Evolutionary conservation across 2,888 invertebrate species (phyloP), one percentile per base, ranked within the genome.

Genomic region (Eurytoma californica): DNA sequence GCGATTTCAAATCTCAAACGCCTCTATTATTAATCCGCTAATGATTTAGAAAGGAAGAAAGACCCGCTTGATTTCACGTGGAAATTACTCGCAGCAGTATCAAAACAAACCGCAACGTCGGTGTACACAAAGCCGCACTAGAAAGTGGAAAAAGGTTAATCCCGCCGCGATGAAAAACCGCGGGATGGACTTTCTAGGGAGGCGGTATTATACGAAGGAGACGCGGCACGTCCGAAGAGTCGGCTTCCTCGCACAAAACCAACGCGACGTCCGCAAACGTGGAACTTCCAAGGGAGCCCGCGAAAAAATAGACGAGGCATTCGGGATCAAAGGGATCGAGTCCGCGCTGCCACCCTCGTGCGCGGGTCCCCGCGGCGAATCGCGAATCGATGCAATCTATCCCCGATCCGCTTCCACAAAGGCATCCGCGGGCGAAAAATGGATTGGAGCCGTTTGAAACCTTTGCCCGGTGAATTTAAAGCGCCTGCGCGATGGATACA

Each of bases 341-440:
- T 53, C n/a, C 14, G n/a, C 14, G 51, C 16, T n/a, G n/a, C 14
- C n/a, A n/a, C 53, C 14, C n/a, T 53, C n/a, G n/a, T 4, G 13
- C 53, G 53, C 53, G 53, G 5, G 14, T 28, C n/a, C 65, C 16
- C 60, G 16, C 63, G 65, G 57, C 60, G 39, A 72, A 65, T 63
- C 20, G 70, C 66, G 72, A 72, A 69, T 68, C 78, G 73, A 79
- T 69, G 69, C 53, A 63, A 78, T 72, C 68, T 49, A 68, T 49
- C 49, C 39, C 49, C 39, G n/a, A 24, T 0, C 7, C 53, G 20
- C 39, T 49, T 4, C 55, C 57, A 73, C 49, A 73, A 78, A 73
- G 63, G 39, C 24, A 77, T 61, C 30, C 39, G 39, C 39, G 39
- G 39, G 39, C 39, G 39, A 39, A 39, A 39, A 39, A 39, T 39